These are phyloP conservation scores for Agrotis clavis DNA, from an alignment of 2,888 invertebrate genomes.

Conservation along the genomic window DNA sequence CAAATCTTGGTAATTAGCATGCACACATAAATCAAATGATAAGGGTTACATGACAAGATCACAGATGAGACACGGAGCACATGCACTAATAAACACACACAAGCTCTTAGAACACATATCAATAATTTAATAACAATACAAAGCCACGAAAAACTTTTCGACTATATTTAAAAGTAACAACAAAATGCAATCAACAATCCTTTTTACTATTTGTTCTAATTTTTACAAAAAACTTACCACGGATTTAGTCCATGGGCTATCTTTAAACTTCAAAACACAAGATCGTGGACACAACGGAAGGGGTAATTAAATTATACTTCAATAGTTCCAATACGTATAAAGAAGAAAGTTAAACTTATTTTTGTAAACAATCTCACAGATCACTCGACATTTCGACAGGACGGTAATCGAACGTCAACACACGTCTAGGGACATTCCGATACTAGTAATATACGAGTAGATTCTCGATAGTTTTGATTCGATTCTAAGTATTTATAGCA, in stretches of 20 bases:
- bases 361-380: slow-evolving; percentile 49
- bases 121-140: background rate
- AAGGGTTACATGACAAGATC: background rate
- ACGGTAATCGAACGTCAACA: slow-evolving; percentile 16
- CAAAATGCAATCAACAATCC: slow-evolving; percentile 24
- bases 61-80: background rate
- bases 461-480: too few species aligned
- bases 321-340: slow-evolving; percentile 1
- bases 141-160: background rate
- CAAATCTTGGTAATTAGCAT: background rate
- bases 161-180: slow-evolving; percentile 11
- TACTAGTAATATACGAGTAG: too few species aligned
- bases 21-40: background rate
- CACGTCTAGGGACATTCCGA: background rate
- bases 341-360: slow-evolving; percentile 39
- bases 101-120: background rate
- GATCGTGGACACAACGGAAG: background rate
- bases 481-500: too few species aligned
- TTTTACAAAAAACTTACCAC: slow-evolving; percentile 43
- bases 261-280: slow-evolving; percentile 2
- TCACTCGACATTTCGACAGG: slow-evolving; percentile 26
- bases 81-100: slow-evolving; percentile 7
- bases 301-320: slow-evolving; percentile 17
- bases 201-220: slow-evolving; percentile 46
- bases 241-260: slow-evolving; percentile 35